Percentiles rank a stretch among this genome's conserved stretches.
Evolutionary conservation across 2,888 invertebrate genomes (phyloP).

Genomic region (Barypeithes pellucidus): DNA sequence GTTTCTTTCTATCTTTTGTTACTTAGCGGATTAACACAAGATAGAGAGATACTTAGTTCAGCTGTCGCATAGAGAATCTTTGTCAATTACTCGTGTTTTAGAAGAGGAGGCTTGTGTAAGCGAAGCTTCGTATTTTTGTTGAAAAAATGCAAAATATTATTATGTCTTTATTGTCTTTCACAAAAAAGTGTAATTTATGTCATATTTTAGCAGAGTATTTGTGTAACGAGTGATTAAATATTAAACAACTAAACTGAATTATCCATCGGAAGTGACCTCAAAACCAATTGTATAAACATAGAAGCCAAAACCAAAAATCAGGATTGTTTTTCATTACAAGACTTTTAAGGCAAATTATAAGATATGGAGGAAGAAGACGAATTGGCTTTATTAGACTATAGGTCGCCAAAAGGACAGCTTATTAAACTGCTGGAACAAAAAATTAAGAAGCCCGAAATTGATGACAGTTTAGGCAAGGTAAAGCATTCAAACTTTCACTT

Average conservation of each 20-base stretch:
- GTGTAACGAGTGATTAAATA: slow-evolving; percentile 11
- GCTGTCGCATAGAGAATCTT: not conserved
- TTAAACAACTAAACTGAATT: not conserved
- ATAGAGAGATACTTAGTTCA: not conserved
- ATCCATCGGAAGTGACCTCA: slow-evolving; percentile 3
- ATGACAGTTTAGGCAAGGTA: slow-evolving; percentile 64
- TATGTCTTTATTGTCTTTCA: not conserved
- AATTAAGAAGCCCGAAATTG: slow-evolving; percentile 65
- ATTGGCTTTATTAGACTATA: slow-evolving; percentile 54
- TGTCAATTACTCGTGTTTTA: not conserved
- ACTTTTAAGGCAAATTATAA: slow-evolving; percentile 8
- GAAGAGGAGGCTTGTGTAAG: slow-evolving; percentile 7
- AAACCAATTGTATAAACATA: not conserved
- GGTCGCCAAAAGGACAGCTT: slow-evolving; percentile 58
- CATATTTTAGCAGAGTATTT: not conserved
- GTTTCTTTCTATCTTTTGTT: not conserved
- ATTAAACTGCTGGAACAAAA: slow-evolving; percentile 61
- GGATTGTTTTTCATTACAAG: not conserved
- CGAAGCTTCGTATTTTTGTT: slow-evolving; percentile 4
- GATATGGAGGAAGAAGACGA: slow-evolving; percentile 54
- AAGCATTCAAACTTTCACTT: slow-evolving; percentile 37
- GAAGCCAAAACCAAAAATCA: not conserved
- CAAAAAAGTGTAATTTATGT: slow-evolving; percentile 7
- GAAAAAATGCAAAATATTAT: slow-evolving; percentile 9
- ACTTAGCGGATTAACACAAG: not conserved